Base-by-base conservation (phyloP, 1,140 invertebrate genomes). In the Whitmania pigra region DNA sequence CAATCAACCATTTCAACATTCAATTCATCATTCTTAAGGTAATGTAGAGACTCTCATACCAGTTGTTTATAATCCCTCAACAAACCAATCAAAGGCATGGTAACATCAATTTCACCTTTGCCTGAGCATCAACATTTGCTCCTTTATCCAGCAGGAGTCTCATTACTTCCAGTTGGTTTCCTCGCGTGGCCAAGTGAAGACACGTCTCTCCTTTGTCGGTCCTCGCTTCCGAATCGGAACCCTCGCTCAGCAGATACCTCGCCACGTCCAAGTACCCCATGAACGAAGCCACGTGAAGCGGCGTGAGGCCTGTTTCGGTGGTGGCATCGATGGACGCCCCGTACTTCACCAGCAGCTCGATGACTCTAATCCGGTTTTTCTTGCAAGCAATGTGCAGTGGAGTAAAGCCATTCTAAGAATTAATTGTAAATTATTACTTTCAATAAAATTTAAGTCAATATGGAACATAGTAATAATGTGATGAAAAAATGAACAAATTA, bases 381-480 rank as follows among this genome's bases (percentile, higher is more conserved):
- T 97, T 97, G 83, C 93, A 96, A 22, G 94, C 94, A 78, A 97
- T 97, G 78, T 95, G 92, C 40, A 97, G 83, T 0, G 94, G 93
- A 6, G 93, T 97, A 81, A 97, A 97, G 27, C 94, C 94, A 80
- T 97, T 97, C 53, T 70, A n/a, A 25, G 49, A 27, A 22, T 11
- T 63, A 68, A 63, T 63, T 27, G 60, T 27, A 31, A 63, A 17
- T 49, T 7, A 0, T 13, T 11, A 49, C 9, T 49, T 49, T 7
- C 0, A 15, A 49, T 49, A 49, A 49, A 49, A 15, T 15, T 49
- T 36, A 36, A 36, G 13, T 49, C 0, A 49, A 11, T 49, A 11
- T 49, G 43, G 15, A 49, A 49, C 15, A 7, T 15, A 43, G 40
- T n/a, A 36, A 36, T 36, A 36, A 3, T 36, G 31, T 2, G 6